Conservation (phyloP, 2,113 vertebrate genomes). For the Pontoporia blainvillei region DNA sequence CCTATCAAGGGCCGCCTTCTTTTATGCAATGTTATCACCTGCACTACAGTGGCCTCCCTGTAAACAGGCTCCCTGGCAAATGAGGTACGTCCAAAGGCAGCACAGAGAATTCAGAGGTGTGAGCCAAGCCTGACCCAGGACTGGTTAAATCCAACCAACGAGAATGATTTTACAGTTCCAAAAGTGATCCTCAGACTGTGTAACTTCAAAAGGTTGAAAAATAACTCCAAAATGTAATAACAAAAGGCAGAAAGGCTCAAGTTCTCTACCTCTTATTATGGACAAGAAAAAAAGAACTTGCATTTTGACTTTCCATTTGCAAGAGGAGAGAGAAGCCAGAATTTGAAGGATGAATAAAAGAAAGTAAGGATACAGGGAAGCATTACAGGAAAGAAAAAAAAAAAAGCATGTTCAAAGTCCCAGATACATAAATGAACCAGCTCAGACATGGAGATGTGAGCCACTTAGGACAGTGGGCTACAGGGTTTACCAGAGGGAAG, state of each 20-base stretch:
- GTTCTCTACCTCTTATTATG: not conserved
- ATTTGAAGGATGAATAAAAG: not conserved
- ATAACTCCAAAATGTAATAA: not conserved
- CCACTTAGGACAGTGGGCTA: fast-evolving
- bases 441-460: not conserved
- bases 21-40: not conserved
- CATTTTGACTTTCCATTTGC: not conserved
- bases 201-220: not conserved
- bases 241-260: not conserved
- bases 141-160: not conserved
- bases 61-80: not conserved
- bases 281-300: not conserved
- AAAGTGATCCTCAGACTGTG: not conserved
- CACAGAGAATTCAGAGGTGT: not conserved
- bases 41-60: not conserved
- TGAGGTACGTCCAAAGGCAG: not conserved
- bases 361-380: not conserved
- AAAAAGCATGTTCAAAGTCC: not conserved
- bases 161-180: not conserved
- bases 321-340: not conserved
- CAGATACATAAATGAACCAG: not conserved
- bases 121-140: not conserved
- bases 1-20: not conserved
- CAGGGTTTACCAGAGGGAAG: not conserved
- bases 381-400: not conserved